Percentiles rank a stretch among this genome's conserved stretches.
phyloP scores from a whole-genome alignment of 1,140 invertebrate species.

The Archegozetes longisetosus region DNA sequence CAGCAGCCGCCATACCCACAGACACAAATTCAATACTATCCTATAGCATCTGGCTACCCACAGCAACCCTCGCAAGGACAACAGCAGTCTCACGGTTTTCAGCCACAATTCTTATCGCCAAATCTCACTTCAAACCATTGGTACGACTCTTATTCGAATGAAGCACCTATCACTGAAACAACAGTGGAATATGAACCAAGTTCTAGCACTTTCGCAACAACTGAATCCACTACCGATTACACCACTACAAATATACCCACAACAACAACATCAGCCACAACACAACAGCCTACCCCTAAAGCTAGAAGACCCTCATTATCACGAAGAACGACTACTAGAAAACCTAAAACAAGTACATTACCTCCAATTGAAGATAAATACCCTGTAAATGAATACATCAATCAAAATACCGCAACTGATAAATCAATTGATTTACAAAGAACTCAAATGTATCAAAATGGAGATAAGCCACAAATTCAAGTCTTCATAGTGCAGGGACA shows the following conservation, averaged over 20 bases:
- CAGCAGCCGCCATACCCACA: neutral
- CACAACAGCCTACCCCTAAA: conserved; percentile 24
- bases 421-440: conserved; percentile 2
- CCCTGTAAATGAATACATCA: neutral
- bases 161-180: neutral
- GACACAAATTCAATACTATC: neutral
- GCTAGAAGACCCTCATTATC: neutral
- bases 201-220: conserved; percentile 1
- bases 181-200: neutral
- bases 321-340: neutral
- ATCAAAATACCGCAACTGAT: neutral
- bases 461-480: conserved; percentile 9
- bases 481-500: conserved; percentile 11
- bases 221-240: neutral
- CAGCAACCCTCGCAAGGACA: neutral
- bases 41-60: neutral
- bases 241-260: conserved; percentile 11
- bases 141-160: neutral
- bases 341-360: neutral
- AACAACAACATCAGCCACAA: conserved; percentile 17
- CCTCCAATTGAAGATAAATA: too few species aligned
- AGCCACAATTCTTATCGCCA: neutral
- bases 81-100: neutral
- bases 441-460: neutral
- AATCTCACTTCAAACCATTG: neutral